Evolutionary conservation across 2,888 invertebrate species (phyloP), one percentile per base, ranked within the genome.

Genomic region (Drosophila melanocephala): DNA sequence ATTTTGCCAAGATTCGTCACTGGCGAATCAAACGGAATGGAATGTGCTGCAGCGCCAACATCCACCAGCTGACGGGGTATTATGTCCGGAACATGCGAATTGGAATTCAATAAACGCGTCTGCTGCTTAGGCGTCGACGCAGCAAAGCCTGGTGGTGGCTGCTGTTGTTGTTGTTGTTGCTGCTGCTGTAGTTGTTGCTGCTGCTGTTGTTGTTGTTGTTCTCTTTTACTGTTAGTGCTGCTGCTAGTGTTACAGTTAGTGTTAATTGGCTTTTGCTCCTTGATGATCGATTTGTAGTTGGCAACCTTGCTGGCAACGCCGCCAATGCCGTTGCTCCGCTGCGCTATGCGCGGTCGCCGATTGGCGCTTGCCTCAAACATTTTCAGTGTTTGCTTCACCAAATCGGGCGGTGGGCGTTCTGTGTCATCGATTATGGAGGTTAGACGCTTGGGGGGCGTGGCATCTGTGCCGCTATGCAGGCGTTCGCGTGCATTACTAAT

Each of bases 391-490:
- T 97, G 96, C 87, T 97, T 97, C 72, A 98, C 98, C 80, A 98
- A 96, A 94, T 98, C 98, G 1, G 96, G 96, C 26, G 98, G 98
- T 3, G 98, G 98, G 58, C 97, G 95, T 89, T 97, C 97, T 19
- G 95, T 95, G 79, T 96, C 96, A 84, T 95, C 95, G 87, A 96
- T 94, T 56, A 96, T 94, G 2, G 95, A 96, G 80, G 94, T 95
- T 83, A 96, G 95, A 87, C 95, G 95, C 87, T 96, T 95, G 80
- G 95, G 95, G 5, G 93, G 92, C 71, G 89, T 81, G 9, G 82
- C 65, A 67, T 93, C 93, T 2, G 90, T 90, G 84, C 95, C 95
- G 50, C 94, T 87, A 66, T 90, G 93, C 70, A 92, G 92, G 12
- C 93, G 91, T 88, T 91, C 94, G 72, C 90, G 93, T 74, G 93